Base-by-base conservation (phyloP, 2,797 vertebrate species). In the Buphagus erythrorhynchus region DNA sequence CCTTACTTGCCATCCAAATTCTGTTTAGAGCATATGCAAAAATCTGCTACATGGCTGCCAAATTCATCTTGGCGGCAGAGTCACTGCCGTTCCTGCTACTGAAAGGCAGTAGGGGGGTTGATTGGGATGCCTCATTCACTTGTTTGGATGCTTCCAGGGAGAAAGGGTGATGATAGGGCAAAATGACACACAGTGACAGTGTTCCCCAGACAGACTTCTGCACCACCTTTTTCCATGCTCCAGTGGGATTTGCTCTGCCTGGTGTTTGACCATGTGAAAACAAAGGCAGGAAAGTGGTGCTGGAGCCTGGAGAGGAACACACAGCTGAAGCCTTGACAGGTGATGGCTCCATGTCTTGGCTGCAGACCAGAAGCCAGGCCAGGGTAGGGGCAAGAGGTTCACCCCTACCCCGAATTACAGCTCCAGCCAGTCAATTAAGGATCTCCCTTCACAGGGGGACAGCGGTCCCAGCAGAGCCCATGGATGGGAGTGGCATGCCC, bases 401-500 rank as follows among this genome's bases (percentile, higher is more conserved):
- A 5, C 29, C 4, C 2, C 26, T 9, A 13, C 29, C 28, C 52
- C 33, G 10, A 7, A 1, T 42, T 25, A 28, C 40, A 82, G 43
- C 9, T 63, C 24, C 15, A 8, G 48, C 1, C 68, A 22, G 24
- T 22, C 28, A 36, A 5, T 52, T 8, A 22, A 42, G 36, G 59
- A 6, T 33, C 31, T 45, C 22, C 2, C 48, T 65, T 80, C 29
- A 5, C 11, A 10, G 0, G 0, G 17, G 36, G 10, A 19, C 55
- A 59, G 48, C 1, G 4, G 8, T 20, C 10, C 0, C 2, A 36
- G 78, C 24, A 40, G 29, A 57, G 14, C 29, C 52, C 1, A 0
- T 0, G 5, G 22, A 12, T 2, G 8, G 38, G 16, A 59, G 18
- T 0, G 0, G 22, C 71, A 31, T 22, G 36, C 26, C 24, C 6